Conservation (phyloP, 1,140 invertebrate genomes). For the Helicoverpa armigera region DNA sequence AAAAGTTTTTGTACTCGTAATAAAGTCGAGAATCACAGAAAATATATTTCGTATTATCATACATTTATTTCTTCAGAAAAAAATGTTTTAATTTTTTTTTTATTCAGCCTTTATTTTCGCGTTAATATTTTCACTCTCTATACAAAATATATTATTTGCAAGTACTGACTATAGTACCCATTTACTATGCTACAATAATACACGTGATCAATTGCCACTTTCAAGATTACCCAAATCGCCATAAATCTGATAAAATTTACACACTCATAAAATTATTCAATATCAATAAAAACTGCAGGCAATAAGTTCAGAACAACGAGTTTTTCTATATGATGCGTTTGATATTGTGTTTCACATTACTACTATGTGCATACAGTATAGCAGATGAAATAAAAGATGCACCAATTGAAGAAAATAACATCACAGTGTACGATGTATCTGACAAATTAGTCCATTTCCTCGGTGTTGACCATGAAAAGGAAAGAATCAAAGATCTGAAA, state of each 20-base stretch:
- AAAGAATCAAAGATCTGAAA: slow-evolving; percentile 68
- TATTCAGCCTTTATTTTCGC: too few species aligned
- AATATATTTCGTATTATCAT: too few species aligned
- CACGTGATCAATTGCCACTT: neutral
- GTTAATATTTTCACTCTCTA: too few species aligned
- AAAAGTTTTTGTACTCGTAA: too few species aligned
- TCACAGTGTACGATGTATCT: slow-evolving; percentile 63
- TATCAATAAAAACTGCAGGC: slow-evolving; percentile 6
- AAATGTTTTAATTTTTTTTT: too few species aligned
- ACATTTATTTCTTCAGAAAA: too few species aligned
- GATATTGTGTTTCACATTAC: neutral
- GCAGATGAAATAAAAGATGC: neutral
- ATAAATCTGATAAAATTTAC: slow-evolving; percentile 19
- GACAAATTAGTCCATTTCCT: slow-evolving; percentile 58
- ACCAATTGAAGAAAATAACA: slow-evolving; percentile 18
- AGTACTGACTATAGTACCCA: too few species aligned
- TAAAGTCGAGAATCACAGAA: too few species aligned
- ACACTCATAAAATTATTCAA: slow-evolving; percentile 35
- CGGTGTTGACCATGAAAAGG: slow-evolving; percentile 51
- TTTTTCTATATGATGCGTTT: slow-evolving; percentile 13
- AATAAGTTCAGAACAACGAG: slow-evolving; percentile 25
- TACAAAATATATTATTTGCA: too few species aligned
- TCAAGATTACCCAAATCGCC: neutral
- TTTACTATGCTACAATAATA: neutral
- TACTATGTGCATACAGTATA: neutral